Percentiles rank a stretch among this genome's conserved stretches.
phyloP scores from a whole-genome alignment of 2,888 invertebrate species.

The Busseola fusca region DNA sequence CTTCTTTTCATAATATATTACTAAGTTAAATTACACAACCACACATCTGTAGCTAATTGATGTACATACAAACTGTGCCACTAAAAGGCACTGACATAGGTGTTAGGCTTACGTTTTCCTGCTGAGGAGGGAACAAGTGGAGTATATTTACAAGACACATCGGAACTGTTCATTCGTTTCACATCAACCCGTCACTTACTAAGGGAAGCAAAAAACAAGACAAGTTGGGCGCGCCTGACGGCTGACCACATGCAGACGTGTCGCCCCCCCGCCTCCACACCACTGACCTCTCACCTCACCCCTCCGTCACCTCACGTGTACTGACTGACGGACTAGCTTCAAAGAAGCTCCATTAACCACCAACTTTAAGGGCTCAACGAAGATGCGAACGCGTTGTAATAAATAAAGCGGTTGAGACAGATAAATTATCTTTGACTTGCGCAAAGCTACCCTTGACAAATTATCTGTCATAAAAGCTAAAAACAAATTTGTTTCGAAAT shows the following conservation, averaged over 20 bases:
- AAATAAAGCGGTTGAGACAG: slow-evolving; percentile 88
- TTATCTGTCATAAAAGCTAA: slow-evolving; percentile 87
- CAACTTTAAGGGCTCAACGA: slow-evolving; percentile 85
- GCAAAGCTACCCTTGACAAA: slow-evolving; percentile 86
- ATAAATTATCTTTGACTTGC: slow-evolving; percentile 88
- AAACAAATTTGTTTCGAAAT: slow-evolving; percentile 86
- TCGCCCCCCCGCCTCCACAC: slow-evolving; percentile 34
- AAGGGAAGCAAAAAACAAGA: slow-evolving; percentile 74
- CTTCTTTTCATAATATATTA: not conserved
- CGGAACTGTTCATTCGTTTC: slow-evolving; percentile 75
- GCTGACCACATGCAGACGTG: slow-evolving; percentile 74
- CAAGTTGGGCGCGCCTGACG: slow-evolving; percentile 60
- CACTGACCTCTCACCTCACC: slow-evolving; percentile 54
- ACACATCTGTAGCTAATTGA: not conserved
- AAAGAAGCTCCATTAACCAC: slow-evolving; percentile 86
- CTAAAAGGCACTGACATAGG: slow-evolving; percentile 17
- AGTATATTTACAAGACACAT: slow-evolving; percentile 63
- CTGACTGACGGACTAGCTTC: slow-evolving; percentile 81
- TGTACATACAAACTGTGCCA: not conserved
- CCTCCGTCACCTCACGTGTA: slow-evolving; percentile 60
- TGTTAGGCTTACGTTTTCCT: slow-evolving; percentile 50
- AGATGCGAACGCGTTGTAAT: slow-evolving; percentile 86
- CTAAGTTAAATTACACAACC: not conserved
- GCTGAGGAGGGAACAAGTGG: slow-evolving; percentile 36
- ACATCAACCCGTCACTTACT: slow-evolving; percentile 78